phyloP scores from a whole-genome alignment of 2,113 vertebrate genomes.

The Ciconia maguari region DNA sequence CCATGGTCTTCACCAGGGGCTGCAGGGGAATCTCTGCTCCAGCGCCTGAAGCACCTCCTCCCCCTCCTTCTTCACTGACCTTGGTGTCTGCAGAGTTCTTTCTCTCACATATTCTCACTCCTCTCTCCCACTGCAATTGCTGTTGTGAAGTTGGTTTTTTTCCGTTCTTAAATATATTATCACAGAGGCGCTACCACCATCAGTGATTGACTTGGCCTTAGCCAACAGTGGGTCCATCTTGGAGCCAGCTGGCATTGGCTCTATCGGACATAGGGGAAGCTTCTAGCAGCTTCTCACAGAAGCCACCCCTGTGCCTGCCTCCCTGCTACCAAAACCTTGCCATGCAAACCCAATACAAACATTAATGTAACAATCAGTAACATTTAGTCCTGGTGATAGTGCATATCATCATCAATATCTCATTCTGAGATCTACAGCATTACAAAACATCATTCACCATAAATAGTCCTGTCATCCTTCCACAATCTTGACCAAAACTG shows the following conservation, averaged over 20 bases:
- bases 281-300: background rate
- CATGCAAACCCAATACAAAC: background rate
- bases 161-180: background rate
- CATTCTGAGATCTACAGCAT: background rate
- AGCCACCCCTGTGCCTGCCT: too few species aligned
- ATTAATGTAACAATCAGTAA: background rate
- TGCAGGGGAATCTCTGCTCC: background rate
- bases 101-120: background rate
- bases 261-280: background rate
- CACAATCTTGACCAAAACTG: background rate
- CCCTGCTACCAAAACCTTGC: background rate
- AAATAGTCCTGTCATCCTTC: background rate
- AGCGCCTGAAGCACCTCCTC: background rate
- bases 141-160: too few species aligned
- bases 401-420: background rate
- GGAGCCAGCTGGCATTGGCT: background rate
- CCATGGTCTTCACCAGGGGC: background rate
- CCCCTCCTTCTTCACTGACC: background rate
- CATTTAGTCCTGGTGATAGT: background rate
- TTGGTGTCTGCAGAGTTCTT: background rate
- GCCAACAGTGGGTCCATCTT: rapidly evolving
- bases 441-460: background rate
- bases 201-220: background rate
- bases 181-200: background rate
- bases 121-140: background rate